Base-by-base conservation (phyloP, 2,797 vertebrate species). In the Brachyrhaphis roseni region DNA sequence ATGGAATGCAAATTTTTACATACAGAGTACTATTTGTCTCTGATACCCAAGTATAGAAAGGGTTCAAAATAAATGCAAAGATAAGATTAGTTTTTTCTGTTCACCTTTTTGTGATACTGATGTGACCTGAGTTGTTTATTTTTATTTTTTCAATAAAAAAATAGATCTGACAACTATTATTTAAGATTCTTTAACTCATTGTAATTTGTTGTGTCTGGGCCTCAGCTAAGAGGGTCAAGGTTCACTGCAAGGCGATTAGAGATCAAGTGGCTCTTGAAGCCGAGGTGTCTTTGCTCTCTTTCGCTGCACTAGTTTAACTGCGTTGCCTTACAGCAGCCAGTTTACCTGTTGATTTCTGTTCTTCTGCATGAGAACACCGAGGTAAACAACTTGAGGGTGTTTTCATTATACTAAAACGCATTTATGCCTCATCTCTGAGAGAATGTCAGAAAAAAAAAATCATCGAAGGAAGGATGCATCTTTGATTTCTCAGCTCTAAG, bases 331-430 rank as follows among this genome's bases (percentile, higher is more conserved):
- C 83, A 85, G 84, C 80, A 75, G 87, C 86, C 79, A n/a, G 82
- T 79, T 90, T 88, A 86, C 86, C 90, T 87, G 81, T 88, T 91
- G 15, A 59, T 76, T 26, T 18, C 7, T 55, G 31, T 49, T 76
- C 31, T 8, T 34, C 18, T 57, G 39, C 68, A n/a, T 43, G 26
- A 49, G 4, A 79, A 80, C 62, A 57, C 13, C 20, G n/a, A 53
- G 11, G 20, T 28, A 36, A 51, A 74, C 45, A 34, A n/a, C 28
- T 16, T 75, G 28, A 53, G 28, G 49, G 47, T 15, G 39, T 26
- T 57, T 46, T 75, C 41, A 20, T 47, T 47, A 34, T 46, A 10
- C 28, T 59, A 3, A 68, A 45, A 39, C 5, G 1, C 31, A 11
- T 66, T 20, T 55, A 28, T 41, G 55, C 71, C 51, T 79, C 46